These are phyloP conservation scores for Alloplasta piceator DNA, from an alignment of 2,888 invertebrate genomes.

Conservation along the genomic window DNA sequence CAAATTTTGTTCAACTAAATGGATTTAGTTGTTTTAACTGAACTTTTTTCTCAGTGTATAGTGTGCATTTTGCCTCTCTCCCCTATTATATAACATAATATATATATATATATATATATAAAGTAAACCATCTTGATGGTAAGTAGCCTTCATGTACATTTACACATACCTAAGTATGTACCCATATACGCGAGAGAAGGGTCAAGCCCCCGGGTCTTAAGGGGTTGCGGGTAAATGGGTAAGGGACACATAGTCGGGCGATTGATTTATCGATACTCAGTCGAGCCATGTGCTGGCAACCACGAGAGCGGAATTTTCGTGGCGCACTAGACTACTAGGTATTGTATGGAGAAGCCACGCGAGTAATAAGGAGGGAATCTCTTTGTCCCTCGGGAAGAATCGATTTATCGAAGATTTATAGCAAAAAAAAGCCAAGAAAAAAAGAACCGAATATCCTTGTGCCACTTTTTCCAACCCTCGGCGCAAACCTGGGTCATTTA, in stretches of 20 bases:
- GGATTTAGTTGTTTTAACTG: no score
- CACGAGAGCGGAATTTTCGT: constrained; percentile 47
- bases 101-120: constrained; percentile 17
- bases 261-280: constrained; percentile 73
- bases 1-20: no score
- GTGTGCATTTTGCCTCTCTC: no score
- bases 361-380: constrained; percentile 3
- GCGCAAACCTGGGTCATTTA: no score
- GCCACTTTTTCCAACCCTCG: background rate
- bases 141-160: constrained; percentile 18
- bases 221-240: constrained; percentile 72
- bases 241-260: constrained; percentile 65
- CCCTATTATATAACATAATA: no score
- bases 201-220: constrained; percentile 64
- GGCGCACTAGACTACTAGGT: constrained; percentile 18
- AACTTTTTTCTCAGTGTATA: no score
- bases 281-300: constrained; percentile 49
- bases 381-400: background rate
- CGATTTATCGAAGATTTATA: constrained; percentile 46
- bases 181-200: constrained; percentile 31
- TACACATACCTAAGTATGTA: no score
- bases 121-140: constrained; percentile 16
- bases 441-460: background rate
- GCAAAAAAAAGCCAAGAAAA: background rate
- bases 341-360: constrained; percentile 21